These are phyloP conservation scores for Stigmatopora argus DNA, from an alignment of 2,113 vertebrate genomes.

Conservation along the genomic window DNA sequence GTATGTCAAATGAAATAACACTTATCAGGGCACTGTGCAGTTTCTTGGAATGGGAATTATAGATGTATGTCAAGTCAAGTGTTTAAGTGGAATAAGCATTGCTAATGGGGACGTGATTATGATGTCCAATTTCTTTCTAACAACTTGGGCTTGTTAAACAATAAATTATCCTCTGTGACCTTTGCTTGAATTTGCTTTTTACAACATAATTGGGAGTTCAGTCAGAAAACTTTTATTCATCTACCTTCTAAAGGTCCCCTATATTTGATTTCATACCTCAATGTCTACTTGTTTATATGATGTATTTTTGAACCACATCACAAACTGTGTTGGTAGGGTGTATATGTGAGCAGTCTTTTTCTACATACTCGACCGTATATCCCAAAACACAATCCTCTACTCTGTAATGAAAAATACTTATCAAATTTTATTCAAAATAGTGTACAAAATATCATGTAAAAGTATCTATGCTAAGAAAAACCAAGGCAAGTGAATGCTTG, in stretches of 20 bases:
- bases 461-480: constrained; percentile 17
- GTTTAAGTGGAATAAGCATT: constrained; percentile 10
- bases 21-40: not conserved
- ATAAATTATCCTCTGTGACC: constrained; percentile 15
- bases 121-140: constrained; percentile 1
- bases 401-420: constrained; percentile 10
- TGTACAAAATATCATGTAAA: constrained; percentile 23
- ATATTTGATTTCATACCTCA: too few relatives aligned
- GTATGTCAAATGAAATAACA: constrained; percentile 9
- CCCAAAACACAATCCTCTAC: not conserved
- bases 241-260: too few relatives aligned
- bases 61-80: constrained; percentile 2
- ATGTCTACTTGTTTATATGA: too few relatives aligned
- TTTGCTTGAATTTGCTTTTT: constrained; percentile 6
- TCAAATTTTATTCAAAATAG: constrained; percentile 62
- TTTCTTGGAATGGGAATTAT: constrained; percentile 1
- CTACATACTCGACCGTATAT: too few relatives aligned
- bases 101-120: constrained; percentile 8
- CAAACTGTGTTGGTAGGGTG: not conserved
- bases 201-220: not conserved
- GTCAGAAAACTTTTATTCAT: too few relatives aligned
- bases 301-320: not conserved
- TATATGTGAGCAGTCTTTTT: not conserved
- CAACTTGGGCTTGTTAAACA: constrained; percentile 3
- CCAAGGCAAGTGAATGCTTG: constrained; percentile 21